phyloP scores from a whole-genome alignment of 2,113 vertebrate genomes.

The Pseudolaguvia tuberculata region DNA sequence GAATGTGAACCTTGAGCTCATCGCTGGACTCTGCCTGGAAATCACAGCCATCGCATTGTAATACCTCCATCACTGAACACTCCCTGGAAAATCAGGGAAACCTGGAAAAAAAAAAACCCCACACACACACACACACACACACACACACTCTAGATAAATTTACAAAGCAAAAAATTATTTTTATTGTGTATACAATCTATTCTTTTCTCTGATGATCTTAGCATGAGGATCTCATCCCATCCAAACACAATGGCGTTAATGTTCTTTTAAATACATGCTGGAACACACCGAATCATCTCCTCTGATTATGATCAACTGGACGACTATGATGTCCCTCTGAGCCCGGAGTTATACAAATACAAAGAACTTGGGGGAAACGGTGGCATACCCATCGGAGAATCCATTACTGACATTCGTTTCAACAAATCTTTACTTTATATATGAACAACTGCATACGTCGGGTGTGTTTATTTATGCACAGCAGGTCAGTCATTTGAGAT shows the following conservation, averaged over 20 bases:
- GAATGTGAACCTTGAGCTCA: slow-evolving; percentile 93
- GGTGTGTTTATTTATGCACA: not conserved
- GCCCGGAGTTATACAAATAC: slow-evolving; percentile 48
- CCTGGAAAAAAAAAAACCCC: slow-evolving; percentile 55
- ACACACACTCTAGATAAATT: too few species aligned
- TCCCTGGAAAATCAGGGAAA: slow-evolving; percentile 89
- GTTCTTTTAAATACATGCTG: slow-evolving; percentile 65
- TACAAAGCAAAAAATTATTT: too few species aligned
- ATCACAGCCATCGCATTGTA: slow-evolving; percentile 98
- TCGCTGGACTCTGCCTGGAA: slow-evolving; percentile 93
- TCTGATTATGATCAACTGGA: slow-evolving; percentile 72
- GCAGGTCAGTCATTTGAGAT: not conserved
- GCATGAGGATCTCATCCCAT: not conserved
- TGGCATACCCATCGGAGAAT: slow-evolving; percentile 41
- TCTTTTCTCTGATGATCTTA: not conserved
- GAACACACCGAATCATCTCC: slow-evolving; percentile 64
- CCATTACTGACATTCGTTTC: slow-evolving; percentile 2
- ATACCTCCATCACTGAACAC: slow-evolving; percentile 85
- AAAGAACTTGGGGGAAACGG: slow-evolving; percentile 47
- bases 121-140: too few species aligned
- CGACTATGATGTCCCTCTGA: slow-evolving; percentile 56
- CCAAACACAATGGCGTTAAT: slow-evolving; percentile 48
- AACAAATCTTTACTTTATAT: slow-evolving; percentile 33
- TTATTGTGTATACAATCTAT: too few species aligned
- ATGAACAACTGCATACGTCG: not conserved